These are phyloP conservation scores for Umimayanthus chanpuru DNA, from an alignment of 92 coral and sea anemone genomes.

Conservation along the genomic window DNA sequence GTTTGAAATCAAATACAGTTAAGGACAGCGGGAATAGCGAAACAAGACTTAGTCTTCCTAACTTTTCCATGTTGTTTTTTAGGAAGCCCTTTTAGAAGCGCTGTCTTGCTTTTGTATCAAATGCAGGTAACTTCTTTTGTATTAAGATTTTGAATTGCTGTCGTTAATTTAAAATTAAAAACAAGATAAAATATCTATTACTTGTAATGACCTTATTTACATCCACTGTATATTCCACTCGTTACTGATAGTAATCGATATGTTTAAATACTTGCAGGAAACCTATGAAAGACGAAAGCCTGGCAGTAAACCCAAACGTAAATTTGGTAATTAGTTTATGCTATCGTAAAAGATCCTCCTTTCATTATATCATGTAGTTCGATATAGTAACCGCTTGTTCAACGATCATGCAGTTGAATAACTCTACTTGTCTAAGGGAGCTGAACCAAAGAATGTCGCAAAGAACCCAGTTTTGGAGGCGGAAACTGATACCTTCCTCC, in stretches of 20 bases:
- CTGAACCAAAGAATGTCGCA: too few relatives aligned
- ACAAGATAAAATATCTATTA: neutral
- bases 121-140: constrained; percentile 64
- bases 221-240: neutral
- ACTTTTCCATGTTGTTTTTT: neutral
- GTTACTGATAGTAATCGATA: neutral
- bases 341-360: neutral
- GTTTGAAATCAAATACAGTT: neutral
- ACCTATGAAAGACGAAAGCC: constrained; percentile 16
- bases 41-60: neutral
- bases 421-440: neutral
- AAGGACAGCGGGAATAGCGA: neutral
- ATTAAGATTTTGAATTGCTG: neutral
- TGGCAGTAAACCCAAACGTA: constrained; percentile 16
- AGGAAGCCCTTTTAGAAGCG: constrained; percentile 55
- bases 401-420: neutral
- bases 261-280: constrained; percentile 13
- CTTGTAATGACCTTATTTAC: neutral
- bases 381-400: neutral
- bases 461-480: too few relatives aligned
- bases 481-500: too few relatives aligned
- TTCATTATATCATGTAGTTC: neutral
- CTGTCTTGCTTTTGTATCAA: constrained; percentile 70
- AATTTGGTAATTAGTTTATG: neutral
- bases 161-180: neutral